These are phyloP conservation scores for Tenthredo livida DNA, from an alignment of 2,888 invertebrate genomes.

Conservation along the genomic window DNA sequence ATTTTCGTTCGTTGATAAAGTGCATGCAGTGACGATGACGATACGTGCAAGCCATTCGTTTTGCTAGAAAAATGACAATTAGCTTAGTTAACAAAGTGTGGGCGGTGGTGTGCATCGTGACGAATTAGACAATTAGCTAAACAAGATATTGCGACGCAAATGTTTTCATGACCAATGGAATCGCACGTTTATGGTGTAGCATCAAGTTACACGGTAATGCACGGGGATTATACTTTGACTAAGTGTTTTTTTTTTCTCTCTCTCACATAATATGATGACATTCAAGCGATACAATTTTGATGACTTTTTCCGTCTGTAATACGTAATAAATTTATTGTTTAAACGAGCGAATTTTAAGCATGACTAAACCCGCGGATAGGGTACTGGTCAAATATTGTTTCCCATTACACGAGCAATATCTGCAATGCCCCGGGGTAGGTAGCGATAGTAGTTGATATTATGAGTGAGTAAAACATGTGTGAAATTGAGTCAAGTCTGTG, in stretches of 20 bases:
- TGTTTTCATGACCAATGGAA: slow-evolving; percentile 1
- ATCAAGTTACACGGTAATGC: background rate
- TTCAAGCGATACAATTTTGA: background rate
- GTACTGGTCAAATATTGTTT: slow-evolving; percentile 2
- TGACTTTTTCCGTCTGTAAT: background rate
- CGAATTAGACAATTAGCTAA: background rate
- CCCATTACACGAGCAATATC: background rate
- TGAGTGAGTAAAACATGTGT: slow-evolving; percentile 5
- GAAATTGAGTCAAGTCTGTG: slow-evolving; percentile 10
- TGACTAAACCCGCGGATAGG: background rate
- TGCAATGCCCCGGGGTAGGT: background rate
- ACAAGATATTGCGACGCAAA: slow-evolving; percentile 41
- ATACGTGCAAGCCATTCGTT: background rate
- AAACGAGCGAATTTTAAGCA: background rate
- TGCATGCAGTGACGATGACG: background rate
- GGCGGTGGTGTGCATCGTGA: background rate
- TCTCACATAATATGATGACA: background rate
- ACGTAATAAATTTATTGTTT: background rate
- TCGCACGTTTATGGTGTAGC: background rate
- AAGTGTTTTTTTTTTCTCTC: background rate
- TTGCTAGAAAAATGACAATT: background rate
- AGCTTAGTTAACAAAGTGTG: background rate
- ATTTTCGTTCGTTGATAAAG: background rate
- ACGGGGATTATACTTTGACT: background rate
- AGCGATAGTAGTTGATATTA: background rate